Base-by-base conservation (phyloP, 2,797 vertebrate species). In the Galagoides demidoff region DNA sequence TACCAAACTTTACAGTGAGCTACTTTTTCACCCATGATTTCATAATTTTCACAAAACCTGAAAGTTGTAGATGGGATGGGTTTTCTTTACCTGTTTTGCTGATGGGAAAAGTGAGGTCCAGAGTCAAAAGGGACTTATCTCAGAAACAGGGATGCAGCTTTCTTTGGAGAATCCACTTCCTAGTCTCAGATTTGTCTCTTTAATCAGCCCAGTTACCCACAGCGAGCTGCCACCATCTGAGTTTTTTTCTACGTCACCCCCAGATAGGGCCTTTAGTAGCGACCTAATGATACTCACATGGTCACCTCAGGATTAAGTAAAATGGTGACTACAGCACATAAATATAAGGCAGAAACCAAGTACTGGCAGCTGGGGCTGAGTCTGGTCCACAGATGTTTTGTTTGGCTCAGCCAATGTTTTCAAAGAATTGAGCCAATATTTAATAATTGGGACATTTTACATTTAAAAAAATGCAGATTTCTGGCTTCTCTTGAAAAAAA, bases 381-480 rank as follows among this genome's bases (percentile, higher is more conserved):
- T 95, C 95, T 97, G 97, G 97, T 61, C 77, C 63, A 71, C 97
- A 97, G 96, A 96, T 97, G 96, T 97, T 96, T 96, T 83, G 73
- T 92, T 97, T 97, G 96, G 96, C 95, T 94, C 81, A 90, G 92
- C 43, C 85, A 94, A 10, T 96, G 96, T 96, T 98, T 98, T 95
- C 87, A 96, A 95, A 96, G 85, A 95, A 88, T 95, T 70, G 68
- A 96, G 95, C 93, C 97, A 97, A 97, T 87, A 74, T 97, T 96
- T 97, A 97, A 96, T 96, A 97, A 97, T 96, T 95, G 94, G 83
- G 95, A 93, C 84, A 94, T 95, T 96, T 96, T 95, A 96, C 87
- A 79, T 92, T 90, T 86, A 74, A 89, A 88, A 88, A 91, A 95
- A 88, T 94, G 95, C 77, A 85, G 73, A 94, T 96, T 95, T 91